Evolutionary conservation across 2,113 vertebrate genomes (phyloP).

Genomic region (Psettodes erumei): DNA sequence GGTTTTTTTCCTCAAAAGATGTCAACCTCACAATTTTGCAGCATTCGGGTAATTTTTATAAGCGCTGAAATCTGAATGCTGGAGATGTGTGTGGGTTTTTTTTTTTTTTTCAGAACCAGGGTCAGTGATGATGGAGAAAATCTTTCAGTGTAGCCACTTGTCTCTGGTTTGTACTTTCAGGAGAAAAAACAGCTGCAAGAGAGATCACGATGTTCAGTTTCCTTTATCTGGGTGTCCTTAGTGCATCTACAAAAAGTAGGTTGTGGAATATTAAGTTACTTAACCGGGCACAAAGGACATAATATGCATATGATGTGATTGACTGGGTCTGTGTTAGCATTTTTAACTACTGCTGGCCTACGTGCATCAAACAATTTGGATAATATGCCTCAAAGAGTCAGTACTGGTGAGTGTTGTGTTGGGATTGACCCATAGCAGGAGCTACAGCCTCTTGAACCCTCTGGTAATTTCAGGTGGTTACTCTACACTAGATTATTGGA

Average conservation of each 20-base stretch:
- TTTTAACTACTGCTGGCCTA: not conserved
- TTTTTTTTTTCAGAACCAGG: slow-evolving; percentile 2
- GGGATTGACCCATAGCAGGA: not conserved
- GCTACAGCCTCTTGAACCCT: not conserved
- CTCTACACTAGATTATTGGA: not conserved
- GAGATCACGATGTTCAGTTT: not conserved
- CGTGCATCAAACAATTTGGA: not conserved
- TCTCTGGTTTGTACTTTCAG: not conserved
- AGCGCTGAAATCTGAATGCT: slow-evolving; percentile 14
- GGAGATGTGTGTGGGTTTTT: not conserved
- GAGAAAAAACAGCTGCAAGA: not conserved
- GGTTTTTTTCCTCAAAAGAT: slow-evolving; percentile 55
- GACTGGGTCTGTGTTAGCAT: not conserved
- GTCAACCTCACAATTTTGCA: slow-evolving; percentile 39
- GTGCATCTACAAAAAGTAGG: not conserved
- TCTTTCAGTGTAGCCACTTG: not conserved
- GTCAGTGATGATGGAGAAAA: not conserved
- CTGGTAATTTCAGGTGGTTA: not conserved
- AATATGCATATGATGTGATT: not conserved
- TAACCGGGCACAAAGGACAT: not conserved
- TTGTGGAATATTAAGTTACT: not conserved
- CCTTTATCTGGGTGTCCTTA: not conserved
- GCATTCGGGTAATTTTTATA: slow-evolving; percentile 37
- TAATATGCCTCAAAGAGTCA: not conserved
- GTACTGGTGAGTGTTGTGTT: not conserved